A percentile compares a stretch with the other conserved stretches of the same genome.
Conservation (phyloP, 2,888 invertebrate species). For the Neoscelio sp. region DNA sequence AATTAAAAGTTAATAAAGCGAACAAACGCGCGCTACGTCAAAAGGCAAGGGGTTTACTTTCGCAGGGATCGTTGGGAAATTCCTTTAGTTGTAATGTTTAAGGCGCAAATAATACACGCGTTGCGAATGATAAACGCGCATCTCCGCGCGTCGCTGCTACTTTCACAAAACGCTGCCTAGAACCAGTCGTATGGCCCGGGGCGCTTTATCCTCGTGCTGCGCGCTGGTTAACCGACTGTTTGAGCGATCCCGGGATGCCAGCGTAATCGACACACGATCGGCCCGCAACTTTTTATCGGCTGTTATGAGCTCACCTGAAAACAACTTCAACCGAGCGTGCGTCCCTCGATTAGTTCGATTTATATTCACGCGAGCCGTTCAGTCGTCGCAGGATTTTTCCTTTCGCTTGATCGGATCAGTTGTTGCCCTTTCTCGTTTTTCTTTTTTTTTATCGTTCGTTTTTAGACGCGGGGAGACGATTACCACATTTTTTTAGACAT, state of each 20-base stretch:
- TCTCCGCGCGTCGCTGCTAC: slow-evolving; percentile 27
- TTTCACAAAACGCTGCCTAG: slow-evolving; percentile 52
- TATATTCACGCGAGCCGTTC: too few relatives aligned
- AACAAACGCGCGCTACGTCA: slow-evolving; percentile 13
- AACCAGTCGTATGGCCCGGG: slow-evolving; percentile 45
- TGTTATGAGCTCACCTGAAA: slow-evolving; percentile 13
- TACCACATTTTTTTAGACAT: too few relatives aligned
- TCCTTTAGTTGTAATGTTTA: slow-evolving; percentile 21
- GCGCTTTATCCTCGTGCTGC: slow-evolving; percentile 35
- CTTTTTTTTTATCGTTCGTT: too few relatives aligned
- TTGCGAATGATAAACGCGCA: slow-evolving; percentile 52
- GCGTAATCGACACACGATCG: slow-evolving; percentile 55
- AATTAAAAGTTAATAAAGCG: slow-evolving; percentile 34
- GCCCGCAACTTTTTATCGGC: slow-evolving; percentile 30
- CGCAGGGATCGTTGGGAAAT: slow-evolving; percentile 23
- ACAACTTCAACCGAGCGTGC: too few relatives aligned
- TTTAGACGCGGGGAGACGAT: too few relatives aligned
- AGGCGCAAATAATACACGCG: slow-evolving; percentile 42
- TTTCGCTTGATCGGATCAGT: too few relatives aligned
- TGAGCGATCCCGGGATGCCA: slow-evolving; percentile 50
- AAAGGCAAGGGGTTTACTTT: slow-evolving; percentile 8
- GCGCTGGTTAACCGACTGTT: slow-evolving; percentile 30
- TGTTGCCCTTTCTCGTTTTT: too few relatives aligned
- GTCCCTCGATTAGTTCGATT: too few relatives aligned
- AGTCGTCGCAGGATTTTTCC: too few relatives aligned